Conservation (phyloP, 2,797 vertebrate species). For the Enteromius thamalakanensis region DNA sequence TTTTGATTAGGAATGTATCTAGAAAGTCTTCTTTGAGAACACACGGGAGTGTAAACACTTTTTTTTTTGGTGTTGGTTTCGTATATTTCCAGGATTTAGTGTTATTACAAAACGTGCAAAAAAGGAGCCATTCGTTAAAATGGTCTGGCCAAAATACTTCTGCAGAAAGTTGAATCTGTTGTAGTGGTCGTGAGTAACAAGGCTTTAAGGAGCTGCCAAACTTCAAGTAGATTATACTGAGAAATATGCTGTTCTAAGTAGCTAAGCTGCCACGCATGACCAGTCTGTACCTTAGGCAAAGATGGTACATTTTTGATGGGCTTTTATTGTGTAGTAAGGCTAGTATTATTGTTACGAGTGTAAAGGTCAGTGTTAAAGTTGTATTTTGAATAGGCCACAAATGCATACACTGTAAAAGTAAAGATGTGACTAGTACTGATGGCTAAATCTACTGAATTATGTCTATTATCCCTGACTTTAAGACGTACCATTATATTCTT, state of each 20-base stretch:
- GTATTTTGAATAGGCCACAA: background rate
- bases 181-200: conserved; percentile 52
- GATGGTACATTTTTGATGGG: conserved; percentile 53
- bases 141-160: conserved; percentile 52
- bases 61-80: background rate
- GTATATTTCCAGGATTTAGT: conserved; percentile 17
- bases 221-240: conserved; percentile 68
- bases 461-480: background rate
- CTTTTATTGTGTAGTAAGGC: conserved; percentile 1
- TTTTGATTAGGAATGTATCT: background rate
- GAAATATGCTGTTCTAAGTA: conserved; percentile 64
- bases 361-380: background rate
- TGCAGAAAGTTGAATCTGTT: conserved; percentile 43
- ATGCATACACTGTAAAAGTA: background rate
- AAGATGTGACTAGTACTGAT: background rate
- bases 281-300: conserved; percentile 57
- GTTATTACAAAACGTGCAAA: conserved; percentile 1
- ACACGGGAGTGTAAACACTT: background rate
- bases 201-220: conserved; percentile 39
- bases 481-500: background rate
- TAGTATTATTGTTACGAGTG: conserved; percentile 1
- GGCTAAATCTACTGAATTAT: background rate
- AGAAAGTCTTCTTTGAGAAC: background rate
- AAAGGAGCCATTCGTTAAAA: conserved; percentile 41
- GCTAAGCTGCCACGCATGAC: conserved; percentile 76